A percentile compares a stretch with the other conserved stretches of the same genome.
phyloP scores from a whole-genome alignment of 2,797 vertebrate genomes.

The Chaunax sp. region DNA sequence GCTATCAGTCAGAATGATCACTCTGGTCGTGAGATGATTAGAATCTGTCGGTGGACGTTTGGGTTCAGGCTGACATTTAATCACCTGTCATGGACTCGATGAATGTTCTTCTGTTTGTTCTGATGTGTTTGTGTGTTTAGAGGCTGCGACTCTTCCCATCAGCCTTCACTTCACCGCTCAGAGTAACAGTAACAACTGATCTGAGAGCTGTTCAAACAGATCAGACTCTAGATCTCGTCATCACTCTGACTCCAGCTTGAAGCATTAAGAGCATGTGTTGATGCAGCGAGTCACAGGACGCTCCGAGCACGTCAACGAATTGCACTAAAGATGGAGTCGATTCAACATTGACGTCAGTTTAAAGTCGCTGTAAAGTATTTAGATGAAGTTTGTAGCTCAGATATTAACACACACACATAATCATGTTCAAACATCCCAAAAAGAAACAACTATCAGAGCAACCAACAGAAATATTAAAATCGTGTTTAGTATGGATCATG shows the following conservation, averaged over 20 bases:
- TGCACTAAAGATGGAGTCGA: constrained; percentile 78
- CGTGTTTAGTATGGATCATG: constrained; percentile 15
- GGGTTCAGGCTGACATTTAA: constrained; percentile 9
- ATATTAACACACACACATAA: constrained; percentile 12
- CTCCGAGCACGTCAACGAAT: constrained; percentile 74
- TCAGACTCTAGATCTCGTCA: background rate
- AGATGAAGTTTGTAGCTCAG: constrained; percentile 61
- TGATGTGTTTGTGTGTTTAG: constrained; percentile 8
- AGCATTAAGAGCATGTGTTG: constrained; percentile 60
- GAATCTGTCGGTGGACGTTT: constrained; percentile 1
- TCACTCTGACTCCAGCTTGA: constrained; percentile 36
- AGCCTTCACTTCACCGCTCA: constrained; percentile 7
- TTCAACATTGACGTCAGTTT: constrained; percentile 62
- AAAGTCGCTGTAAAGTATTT: constrained; percentile 63
- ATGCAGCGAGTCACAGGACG: constrained; percentile 15
- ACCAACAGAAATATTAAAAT: constrained; percentile 14
- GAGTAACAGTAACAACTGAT: background rate
- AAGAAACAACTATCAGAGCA: constrained; percentile 15
- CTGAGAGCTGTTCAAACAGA: background rate
- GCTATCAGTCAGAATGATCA: too few species aligned
- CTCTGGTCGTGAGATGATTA: too few species aligned
- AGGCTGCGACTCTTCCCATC: constrained; percentile 55
- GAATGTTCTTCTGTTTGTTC: constrained; percentile 18
- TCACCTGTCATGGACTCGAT: background rate
- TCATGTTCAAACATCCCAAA: constrained; percentile 9